These are phyloP conservation scores for Sebastiscus albofasciatus DNA, from an alignment of 2,797 vertebrate species.

Conservation along the genomic window DNA sequence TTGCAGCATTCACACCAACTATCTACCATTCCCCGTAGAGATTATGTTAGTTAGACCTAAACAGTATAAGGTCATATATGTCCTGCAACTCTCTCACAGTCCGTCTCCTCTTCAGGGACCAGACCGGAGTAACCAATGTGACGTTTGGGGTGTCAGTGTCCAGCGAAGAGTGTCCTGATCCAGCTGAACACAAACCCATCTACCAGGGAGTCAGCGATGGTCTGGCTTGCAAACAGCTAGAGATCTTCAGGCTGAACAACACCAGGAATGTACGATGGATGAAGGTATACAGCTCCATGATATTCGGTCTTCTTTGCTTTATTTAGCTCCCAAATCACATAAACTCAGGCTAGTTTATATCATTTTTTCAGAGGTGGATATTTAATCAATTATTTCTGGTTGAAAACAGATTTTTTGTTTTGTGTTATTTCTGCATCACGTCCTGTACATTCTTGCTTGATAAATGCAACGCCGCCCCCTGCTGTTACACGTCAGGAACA, in stretches of 20 bases:
- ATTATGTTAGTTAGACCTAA: not conserved
- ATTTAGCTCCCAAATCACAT: too few relatives aligned
- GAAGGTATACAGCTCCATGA: constrained; percentile 57
- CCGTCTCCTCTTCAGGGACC: constrained; percentile 15
- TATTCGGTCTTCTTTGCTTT: too few relatives aligned
- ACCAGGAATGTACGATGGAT: constrained; percentile 52
- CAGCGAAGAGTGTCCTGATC: constrained; percentile 46
- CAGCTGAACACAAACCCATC: constrained; percentile 15
- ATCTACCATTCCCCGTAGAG: not conserved
- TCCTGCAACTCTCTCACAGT: not conserved
- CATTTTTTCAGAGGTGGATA: not conserved
- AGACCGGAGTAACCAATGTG: not conserved
- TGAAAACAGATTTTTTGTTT: not conserved
- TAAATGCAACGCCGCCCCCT: constrained; percentile 7
- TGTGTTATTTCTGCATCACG: not conserved
- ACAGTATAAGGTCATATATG: not conserved
- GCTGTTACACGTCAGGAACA: not conserved
- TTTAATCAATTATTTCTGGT: not conserved
- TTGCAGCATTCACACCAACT: too few relatives aligned
- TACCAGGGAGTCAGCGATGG: fast-evolving
- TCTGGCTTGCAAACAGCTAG: constrained; percentile 60
- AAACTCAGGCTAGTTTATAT: not conserved
- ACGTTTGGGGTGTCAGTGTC: constrained; percentile 57
- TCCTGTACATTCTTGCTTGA: not conserved
- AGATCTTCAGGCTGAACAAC: constrained; percentile 44